Conservation (phyloP, 2,888 invertebrate genomes). For the Antheraea yamamai region DNA sequence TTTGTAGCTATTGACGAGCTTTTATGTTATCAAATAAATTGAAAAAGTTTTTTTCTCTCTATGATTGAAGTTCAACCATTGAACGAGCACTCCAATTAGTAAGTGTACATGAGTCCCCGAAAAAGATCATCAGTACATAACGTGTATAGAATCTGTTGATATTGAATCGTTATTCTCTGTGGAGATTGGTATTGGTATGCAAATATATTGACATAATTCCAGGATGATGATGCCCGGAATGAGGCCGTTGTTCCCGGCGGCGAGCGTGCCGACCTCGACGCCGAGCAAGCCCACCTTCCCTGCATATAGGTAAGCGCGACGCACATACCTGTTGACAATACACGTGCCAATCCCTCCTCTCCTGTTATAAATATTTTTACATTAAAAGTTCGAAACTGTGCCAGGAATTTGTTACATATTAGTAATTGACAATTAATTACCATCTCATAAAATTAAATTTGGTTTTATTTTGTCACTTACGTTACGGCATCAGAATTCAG, state of each 20-base stretch:
- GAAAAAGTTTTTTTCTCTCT: too few species aligned
- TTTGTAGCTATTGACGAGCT: too few species aligned
- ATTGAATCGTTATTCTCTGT: not conserved
- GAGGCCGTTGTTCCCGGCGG: conserved; percentile 92
- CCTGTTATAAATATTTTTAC: conserved; percentile 10
- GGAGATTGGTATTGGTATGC: not conserved
- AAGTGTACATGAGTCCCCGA: too few species aligned
- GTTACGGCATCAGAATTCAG: not conserved
- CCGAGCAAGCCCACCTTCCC: conserved; percentile 89
- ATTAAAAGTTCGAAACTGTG: conserved; percentile 16
- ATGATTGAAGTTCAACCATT: too few species aligned
- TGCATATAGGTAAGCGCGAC: conserved; percentile 84
- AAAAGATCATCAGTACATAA: too few species aligned
- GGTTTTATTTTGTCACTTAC: not conserved
- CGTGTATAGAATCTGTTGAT: too few species aligned
- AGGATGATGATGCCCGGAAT: conserved; percentile 80
- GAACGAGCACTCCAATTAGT: too few species aligned
- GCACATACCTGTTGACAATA: not conserved
- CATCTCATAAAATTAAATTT: not conserved
- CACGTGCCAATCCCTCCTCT: not conserved
- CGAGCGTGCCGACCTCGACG: conserved; percentile 84
- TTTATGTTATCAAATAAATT: too few species aligned
- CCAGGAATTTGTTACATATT: conserved; percentile 7
- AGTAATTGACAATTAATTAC: not conserved
- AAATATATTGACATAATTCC: conserved; percentile 32